Conservation (phyloP, 2,797 vertebrate genomes). For the Vultur gryphus region DNA sequence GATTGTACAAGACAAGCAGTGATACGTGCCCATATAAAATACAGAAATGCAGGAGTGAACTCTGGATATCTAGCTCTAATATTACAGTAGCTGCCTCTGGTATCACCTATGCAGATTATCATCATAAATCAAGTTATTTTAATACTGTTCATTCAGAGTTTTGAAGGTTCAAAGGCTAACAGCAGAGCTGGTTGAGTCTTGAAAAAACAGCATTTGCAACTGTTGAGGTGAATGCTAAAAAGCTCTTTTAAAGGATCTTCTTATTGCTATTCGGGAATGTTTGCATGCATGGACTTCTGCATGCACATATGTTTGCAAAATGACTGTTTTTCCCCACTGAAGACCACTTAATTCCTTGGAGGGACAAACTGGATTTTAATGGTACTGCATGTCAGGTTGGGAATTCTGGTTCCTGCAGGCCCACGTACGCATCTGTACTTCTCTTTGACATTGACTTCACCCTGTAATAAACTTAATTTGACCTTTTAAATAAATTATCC, state of each 20-base stretch:
- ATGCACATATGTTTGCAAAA: neutral
- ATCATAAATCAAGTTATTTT: conserved; percentile 5
- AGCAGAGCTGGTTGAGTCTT: neutral
- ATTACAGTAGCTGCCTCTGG: neutral
- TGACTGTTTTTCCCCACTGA: neutral
- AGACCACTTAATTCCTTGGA: neutral
- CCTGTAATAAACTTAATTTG: neutral
- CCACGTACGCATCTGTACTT: neutral
- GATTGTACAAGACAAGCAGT: neutral
- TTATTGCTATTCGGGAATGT: neutral
- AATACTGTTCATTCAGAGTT: neutral
- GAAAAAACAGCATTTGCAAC: neutral
- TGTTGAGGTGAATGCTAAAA: neutral
- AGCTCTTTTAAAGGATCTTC: neutral
- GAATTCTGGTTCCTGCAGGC: neutral
- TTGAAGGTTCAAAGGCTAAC: neutral
- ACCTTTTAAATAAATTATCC: neutral
- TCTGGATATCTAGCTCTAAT: neutral
- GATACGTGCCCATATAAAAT: neutral
- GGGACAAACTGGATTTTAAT: neutral
- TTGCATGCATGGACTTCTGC: neutral
- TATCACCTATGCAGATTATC: neutral
- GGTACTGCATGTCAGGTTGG: neutral
- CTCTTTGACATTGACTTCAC: neutral
- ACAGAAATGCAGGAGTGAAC: neutral